Conservation (phyloP, 2,797 vertebrate genomes). For the Orestias chungarensis region DNA sequence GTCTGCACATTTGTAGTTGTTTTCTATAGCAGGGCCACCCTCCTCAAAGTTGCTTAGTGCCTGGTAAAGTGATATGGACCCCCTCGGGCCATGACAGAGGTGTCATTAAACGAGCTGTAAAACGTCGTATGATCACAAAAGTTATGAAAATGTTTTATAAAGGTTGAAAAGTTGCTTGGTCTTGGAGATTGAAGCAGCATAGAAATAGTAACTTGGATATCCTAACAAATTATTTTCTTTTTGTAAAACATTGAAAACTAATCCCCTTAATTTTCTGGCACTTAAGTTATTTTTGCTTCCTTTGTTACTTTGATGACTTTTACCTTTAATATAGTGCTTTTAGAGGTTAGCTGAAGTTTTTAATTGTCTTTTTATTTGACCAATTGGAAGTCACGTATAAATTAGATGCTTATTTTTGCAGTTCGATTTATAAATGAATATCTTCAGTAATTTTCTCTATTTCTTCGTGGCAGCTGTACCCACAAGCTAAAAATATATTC, state of each 20-base stretch:
- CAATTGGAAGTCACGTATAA: not conserved
- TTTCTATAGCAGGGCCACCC: too few relatives aligned
- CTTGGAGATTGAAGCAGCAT: too few relatives aligned
- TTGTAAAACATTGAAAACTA: not conserved
- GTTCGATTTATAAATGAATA: not conserved
- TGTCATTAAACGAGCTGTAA: too few relatives aligned
- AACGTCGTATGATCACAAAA: too few relatives aligned
- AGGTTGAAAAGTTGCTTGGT: too few relatives aligned
- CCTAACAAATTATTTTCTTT: not conserved
- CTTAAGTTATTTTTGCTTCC: not conserved
- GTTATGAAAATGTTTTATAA: too few relatives aligned
- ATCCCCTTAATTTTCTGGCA: not conserved
- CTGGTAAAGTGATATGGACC: too few relatives aligned
- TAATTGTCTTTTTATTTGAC: not conserved
- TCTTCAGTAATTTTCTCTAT: conserved; percentile 26
- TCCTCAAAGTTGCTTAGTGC: too few relatives aligned
- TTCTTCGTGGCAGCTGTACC: conserved; percentile 31
- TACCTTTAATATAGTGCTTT: not conserved
- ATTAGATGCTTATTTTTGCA: not conserved
- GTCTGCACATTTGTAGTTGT: too few relatives aligned
- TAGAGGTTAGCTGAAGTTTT: not conserved
- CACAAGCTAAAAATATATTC: conserved; percentile 28
- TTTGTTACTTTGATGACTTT: not conserved
- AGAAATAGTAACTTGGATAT: too few relatives aligned
- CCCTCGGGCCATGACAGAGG: too few relatives aligned